phyloP scores from a whole-genome alignment of 2,888 invertebrate species.

The Eristalis intricaria region DNA sequence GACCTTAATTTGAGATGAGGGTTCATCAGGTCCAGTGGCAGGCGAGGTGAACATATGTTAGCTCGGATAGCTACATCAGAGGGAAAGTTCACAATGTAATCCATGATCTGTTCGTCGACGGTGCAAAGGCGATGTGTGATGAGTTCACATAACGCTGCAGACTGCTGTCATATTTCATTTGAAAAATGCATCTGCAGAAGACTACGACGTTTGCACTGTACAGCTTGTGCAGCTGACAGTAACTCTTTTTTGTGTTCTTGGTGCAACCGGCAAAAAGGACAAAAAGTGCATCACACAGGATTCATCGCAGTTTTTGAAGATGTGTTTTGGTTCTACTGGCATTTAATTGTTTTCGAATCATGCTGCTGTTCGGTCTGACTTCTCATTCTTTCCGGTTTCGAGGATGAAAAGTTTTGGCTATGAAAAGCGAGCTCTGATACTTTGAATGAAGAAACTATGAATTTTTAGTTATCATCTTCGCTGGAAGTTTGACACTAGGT shows the following conservation, averaged over 20 bases:
- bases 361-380: not conserved
- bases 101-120: not conserved
- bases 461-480: not conserved
- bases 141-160: not conserved
- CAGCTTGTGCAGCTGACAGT: not conserved
- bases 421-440: not conserved
- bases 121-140: not conserved
- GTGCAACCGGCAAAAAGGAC: not conserved
- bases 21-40: not conserved
- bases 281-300: not conserved
- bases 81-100: not conserved
- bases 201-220: not conserved
- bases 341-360: not conserved
- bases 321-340: not conserved
- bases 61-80: not conserved
- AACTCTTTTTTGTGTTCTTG: not conserved
- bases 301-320: not conserved
- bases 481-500: too few relatives aligned
- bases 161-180: not conserved
- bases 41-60: not conserved
- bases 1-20: conserved; percentile 30
- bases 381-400: not conserved
- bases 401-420: not conserved
- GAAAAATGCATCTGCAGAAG: not conserved
- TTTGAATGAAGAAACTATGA: not conserved